phyloP scores from a whole-genome alignment of 64 coral and sea anemone genomes.

The Orbicella faveolata region DNA sequence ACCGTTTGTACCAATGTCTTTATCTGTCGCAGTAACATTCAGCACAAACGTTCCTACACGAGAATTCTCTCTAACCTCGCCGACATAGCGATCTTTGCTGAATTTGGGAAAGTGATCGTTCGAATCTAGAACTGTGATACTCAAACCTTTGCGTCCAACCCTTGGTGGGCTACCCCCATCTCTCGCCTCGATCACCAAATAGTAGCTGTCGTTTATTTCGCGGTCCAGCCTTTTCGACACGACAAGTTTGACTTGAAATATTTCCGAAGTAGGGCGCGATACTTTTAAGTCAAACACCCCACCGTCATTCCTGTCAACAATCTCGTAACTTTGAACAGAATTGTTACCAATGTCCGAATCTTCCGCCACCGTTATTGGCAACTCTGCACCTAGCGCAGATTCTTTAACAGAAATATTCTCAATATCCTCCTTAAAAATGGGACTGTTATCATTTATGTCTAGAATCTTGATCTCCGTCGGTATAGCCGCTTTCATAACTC shows the following conservation, averaged over 20 bases:
- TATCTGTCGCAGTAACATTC: constrained; percentile 61
- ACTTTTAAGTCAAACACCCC: constrained; percentile 30
- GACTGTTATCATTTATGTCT: constrained; percentile 60
- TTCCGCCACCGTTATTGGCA: constrained; percentile 17
- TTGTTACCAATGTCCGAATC: constrained; percentile 66
- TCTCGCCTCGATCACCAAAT: constrained; percentile 43
- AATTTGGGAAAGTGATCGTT: constrained; percentile 88
- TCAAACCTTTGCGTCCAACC: constrained; percentile 53
- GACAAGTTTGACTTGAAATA: constrained; percentile 38
- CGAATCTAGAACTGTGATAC: constrained; percentile 78
- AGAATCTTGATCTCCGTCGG: constrained; percentile 48
- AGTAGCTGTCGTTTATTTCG: constrained; percentile 47
- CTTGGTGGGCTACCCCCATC: constrained; percentile 51
- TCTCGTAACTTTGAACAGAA: constrained; percentile 51
- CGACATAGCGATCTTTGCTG: constrained; percentile 64
- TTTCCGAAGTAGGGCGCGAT: neutral
- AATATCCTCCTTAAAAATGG: constrained; percentile 23
- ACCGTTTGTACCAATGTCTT: constrained; percentile 80
- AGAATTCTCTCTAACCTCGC: constrained; percentile 67
- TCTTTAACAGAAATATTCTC: constrained; percentile 37
- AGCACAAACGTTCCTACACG: constrained; percentile 65
- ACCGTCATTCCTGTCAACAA: constrained; percentile 44
- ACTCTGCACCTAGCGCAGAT: constrained; percentile 42
- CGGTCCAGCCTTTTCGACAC: constrained; percentile 48
- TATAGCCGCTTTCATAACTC: neutral